These are phyloP conservation scores for Anoura caudifer DNA, from an alignment of 2,113 vertebrate genomes.

Conservation along the genomic window DNA sequence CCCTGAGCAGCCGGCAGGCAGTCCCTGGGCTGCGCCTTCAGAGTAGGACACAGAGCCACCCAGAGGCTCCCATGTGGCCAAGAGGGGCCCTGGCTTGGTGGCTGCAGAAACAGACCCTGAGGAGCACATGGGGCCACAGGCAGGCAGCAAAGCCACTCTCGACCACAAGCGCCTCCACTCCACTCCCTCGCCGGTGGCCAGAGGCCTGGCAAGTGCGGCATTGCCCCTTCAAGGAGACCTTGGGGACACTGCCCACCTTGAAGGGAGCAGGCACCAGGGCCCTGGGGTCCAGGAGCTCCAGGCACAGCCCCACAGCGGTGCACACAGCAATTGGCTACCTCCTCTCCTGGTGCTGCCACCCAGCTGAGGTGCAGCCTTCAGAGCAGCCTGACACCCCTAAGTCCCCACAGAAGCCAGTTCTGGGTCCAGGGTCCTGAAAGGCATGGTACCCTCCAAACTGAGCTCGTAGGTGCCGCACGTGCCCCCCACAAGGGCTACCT, in stretches of 20 bases:
- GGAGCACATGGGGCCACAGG: neutral
- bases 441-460: neutral
- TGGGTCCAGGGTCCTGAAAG: neutral
- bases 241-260: neutral
- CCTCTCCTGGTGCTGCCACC: accelerated
- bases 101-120: accelerated
- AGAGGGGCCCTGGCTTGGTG: accelerated
- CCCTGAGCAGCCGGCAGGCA: accelerated
- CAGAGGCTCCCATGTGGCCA: no score
- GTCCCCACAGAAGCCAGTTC: neutral
- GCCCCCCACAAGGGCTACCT: accelerated
- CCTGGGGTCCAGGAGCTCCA: neutral
- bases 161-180: accelerated
- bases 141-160: no score
- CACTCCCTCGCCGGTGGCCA: neutral
- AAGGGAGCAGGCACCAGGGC: neutral
- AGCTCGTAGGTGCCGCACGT: accelerated
- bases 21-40: accelerated
- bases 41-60: neutral
- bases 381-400: neutral
- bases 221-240: no score
- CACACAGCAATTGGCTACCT: neutral
- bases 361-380: neutral
- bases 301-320: neutral
- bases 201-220: accelerated